phyloP scores from a whole-genome alignment of 2,797 vertebrate genomes.

The Poeciliopsis presidionis region DNA sequence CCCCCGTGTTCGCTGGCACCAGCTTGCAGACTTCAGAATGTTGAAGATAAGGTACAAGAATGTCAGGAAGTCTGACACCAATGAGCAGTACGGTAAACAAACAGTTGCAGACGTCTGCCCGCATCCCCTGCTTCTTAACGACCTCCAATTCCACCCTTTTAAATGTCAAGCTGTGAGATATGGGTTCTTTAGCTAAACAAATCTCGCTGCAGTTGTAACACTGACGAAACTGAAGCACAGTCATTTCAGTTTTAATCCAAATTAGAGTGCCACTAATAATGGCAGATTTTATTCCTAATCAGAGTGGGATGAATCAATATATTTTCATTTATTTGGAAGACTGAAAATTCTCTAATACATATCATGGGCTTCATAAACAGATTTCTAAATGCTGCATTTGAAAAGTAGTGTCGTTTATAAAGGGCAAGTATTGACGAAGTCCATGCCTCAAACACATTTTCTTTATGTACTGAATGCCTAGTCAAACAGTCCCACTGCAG shows the following conservation, averaged over 20 bases:
- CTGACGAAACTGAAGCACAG: neutral
- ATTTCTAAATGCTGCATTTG: slow-evolving; percentile 25
- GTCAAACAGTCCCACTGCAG: slow-evolving; percentile 63
- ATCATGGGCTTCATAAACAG: slow-evolving; percentile 4
- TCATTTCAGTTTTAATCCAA: slow-evolving; percentile 3
- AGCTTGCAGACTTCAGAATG: slow-evolving; percentile 71
- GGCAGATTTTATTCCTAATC: neutral
- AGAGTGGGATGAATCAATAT: neutral
- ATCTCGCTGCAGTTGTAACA: slow-evolving; percentile 33
- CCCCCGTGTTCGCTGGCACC: slow-evolving; percentile 69
- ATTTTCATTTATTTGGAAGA: slow-evolving; percentile 9
- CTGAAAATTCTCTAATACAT: slow-evolving; percentile 7
- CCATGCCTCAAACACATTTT: slow-evolving; percentile 43
- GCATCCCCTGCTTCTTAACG: slow-evolving; percentile 74
- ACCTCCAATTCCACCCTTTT: slow-evolving; percentile 77
- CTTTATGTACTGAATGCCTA: slow-evolving; percentile 49
- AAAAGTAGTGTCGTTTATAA: slow-evolving; percentile 26
- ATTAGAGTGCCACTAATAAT: neutral
- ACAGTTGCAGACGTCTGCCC: slow-evolving; percentile 80
- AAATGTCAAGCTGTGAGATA: slow-evolving; percentile 76
- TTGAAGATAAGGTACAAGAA: slow-evolving; percentile 80
- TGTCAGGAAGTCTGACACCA: slow-evolving; percentile 84
- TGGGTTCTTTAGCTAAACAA: slow-evolving; percentile 56
- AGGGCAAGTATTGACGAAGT: slow-evolving; percentile 30
- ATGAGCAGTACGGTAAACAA: slow-evolving; percentile 79